Base-by-base conservation (phyloP, 2,888 invertebrate genomes). In the Folsomia manolachei region DNA sequence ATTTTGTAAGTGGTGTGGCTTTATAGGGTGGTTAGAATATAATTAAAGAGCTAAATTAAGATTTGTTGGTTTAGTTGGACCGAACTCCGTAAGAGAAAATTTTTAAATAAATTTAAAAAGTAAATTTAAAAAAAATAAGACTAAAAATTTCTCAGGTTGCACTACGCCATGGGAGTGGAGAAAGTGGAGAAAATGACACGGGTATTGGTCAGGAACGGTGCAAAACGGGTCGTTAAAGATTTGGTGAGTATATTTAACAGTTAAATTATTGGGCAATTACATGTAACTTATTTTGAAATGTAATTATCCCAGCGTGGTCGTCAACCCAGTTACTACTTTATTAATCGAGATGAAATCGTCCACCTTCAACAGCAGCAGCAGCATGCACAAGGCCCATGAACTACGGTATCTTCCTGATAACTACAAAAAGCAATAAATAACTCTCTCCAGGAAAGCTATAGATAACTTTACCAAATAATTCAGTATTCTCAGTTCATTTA, bases 131-230 rank as follows among this genome's bases (percentile, higher is more conserved):
- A n/a, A n/a, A n/a, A n/a, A n/a, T n/a, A n/a, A n/a, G n/a, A n/a
- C n/a, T n/a, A n/a, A n/a, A n/a, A n/a, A n/a, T n/a, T n/a, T n/a
- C n/a, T n/a, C n/a, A n/a, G n/a, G n/a, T 85, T 95, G 27, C 95
- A 95, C 84, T 95, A 95, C 84, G 93, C 94, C 0, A 93, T 94
- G 94, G 94, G 93, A 7, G 89, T 94, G 1, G 91, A 91, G 71
- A 89, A 91, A 79, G 91, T 94, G 71, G 94, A 95, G 84, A 87
- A 89, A 11, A 85, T 94, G 62, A 94, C 93, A 82, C 87, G 89
- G 76, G 88, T 94, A 68, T 86, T 95, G 27, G 92, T 94, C 69
- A 88, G 91, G 81, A 90, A 91, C 11, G 95, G 95, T 39, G 92
- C 94, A 56, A 91, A 91, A 83, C 87, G 94, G 73, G 90, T 92